Evolutionary conservation across 1,140 invertebrate genomes (phyloP), one percentile per base, ranked within the genome.

Genomic region (Philaenus spumarius): DNA sequence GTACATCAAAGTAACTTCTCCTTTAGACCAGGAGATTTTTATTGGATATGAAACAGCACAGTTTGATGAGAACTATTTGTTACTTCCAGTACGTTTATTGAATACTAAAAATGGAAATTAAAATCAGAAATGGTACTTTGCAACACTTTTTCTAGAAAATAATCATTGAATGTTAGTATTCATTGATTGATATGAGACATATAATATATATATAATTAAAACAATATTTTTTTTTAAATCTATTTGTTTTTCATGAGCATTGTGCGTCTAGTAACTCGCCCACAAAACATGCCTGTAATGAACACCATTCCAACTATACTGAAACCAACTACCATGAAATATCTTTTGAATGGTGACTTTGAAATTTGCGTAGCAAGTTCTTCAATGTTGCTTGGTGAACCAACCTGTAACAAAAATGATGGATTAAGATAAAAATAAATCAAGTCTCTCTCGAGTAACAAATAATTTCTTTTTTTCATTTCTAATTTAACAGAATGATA

Each of bases 201-300:
- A 9, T 9, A 30, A 4, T 9, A 30, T 30, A n/a, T n/a, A n/a
- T n/a, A n/a, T n/a, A n/a, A n/a, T n/a, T n/a, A n/a, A n/a, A n/a
- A n/a, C n/a, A n/a, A n/a, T n/a, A n/a, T n/a, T n/a, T n/a, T 5
- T 43, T 43, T 43, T 12, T 15, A 5, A 46, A 20, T 39, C 40
- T 37, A 58, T 48, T 64, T 61, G 40, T 61, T 61, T 23, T 57
- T 60, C 24, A 63, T 24, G 12, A 40, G 15, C 23, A 26, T 54
- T 6, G 58, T 61, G 42, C 85, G 78, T 68, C 86, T 83, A 2
- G 87, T 86, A 22, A 87, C 80, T 63, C 88, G 75, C 1, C 91
- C 91, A 70, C 88, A 91, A 62, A 89, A 87, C 53, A 94, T 73
- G 42, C 91, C 91, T 20, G 82, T 77, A 11, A 91, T 80, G 66